Percentiles rank a stretch among this genome's conserved stretches.
Conservation (phyloP, 2,797 vertebrate genomes). For the Babyrousa celebensis region DNA sequence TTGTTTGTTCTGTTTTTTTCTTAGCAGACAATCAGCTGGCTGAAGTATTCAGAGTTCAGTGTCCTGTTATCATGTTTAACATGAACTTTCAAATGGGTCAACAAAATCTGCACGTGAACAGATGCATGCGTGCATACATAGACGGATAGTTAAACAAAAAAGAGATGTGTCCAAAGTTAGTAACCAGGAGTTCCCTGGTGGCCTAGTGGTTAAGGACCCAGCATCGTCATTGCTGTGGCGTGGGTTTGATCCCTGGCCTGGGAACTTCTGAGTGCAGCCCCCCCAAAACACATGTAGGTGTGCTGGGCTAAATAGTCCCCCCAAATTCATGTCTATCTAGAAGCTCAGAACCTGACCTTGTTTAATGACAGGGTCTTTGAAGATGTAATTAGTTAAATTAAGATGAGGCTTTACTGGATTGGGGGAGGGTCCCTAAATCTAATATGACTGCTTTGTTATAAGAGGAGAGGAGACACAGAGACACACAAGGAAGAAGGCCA, state of each 20-base stretch:
- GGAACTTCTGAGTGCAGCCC: background rate
- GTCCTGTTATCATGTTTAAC: background rate
- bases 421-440: background rate
- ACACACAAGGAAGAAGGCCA: fast-evolving
- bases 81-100: background rate
- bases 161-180: background rate
- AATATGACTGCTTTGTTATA: no score
- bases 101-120: background rate
- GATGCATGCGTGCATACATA: background rate
- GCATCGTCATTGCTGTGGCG: no score
- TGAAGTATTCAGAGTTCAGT: background rate
- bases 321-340: background rate
- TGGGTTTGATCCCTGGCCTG: no score
- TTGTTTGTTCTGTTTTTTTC: background rate
- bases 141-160: background rate
- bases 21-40: background rate
- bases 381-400: background rate
- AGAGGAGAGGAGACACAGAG: background rate
- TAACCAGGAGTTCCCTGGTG: background rate
- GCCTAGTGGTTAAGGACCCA: background rate
- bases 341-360: background rate
- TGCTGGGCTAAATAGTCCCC: background rate
- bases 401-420: background rate
- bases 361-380: background rate
- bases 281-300: background rate